These are phyloP conservation scores for Scalopus aquaticus DNA, from an alignment of 2,113 vertebrate genomes.

Conservation along the genomic window DNA sequence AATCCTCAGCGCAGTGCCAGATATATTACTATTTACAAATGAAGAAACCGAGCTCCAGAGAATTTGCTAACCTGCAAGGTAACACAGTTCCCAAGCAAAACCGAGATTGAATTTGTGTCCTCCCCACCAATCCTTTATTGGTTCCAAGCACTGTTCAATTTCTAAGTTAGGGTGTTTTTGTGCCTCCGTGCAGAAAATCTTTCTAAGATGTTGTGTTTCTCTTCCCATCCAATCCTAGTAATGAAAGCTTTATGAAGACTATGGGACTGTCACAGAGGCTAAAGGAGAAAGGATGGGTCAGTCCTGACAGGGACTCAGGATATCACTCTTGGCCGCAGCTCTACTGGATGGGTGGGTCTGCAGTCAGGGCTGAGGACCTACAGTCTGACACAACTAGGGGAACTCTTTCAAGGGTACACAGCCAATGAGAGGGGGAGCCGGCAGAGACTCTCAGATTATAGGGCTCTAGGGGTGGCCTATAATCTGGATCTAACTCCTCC, in stretches of 20 bases:
- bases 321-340: rapidly evolving
- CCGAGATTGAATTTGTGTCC: not conserved
- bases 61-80: not conserved
- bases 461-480: not conserved
- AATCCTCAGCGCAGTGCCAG: not conserved
- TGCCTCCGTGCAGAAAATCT: not conserved
- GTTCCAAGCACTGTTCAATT: not conserved
- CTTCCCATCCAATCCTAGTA: not conserved
- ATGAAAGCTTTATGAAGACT: not conserved
- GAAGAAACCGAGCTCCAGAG: not conserved
- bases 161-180: not conserved
- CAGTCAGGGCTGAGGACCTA: not conserved
- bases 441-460: not conserved
- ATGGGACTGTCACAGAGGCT: not conserved
- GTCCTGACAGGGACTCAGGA: rapidly evolving
- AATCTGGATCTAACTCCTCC: not conserved
- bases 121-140: not conserved
- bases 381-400: not conserved
- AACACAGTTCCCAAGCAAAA: not conserved
- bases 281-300: too few relatives aligned
- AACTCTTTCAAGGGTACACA: not conserved
- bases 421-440: not conserved
- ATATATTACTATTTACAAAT: not conserved
- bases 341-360: not conserved
- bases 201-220: not conserved